Conservation (phyloP, 2,113 vertebrate species). For the Eclectus roratus region DNA sequence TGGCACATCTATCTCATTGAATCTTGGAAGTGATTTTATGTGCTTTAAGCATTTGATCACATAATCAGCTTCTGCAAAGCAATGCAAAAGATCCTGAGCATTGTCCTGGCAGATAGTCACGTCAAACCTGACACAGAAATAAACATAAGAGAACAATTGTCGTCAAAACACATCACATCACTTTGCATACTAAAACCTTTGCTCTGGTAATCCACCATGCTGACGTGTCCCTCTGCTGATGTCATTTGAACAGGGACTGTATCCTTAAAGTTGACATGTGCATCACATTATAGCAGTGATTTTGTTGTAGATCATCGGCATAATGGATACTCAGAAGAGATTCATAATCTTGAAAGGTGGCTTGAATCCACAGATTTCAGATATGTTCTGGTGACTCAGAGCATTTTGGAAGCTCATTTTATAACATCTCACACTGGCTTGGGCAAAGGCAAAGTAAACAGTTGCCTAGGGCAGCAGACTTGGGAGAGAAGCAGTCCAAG, state of each 20-base stretch:
- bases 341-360: constrained; percentile 54
- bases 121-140: constrained; percentile 40
- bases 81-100: neutral
- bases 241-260: constrained; percentile 10
- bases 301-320: constrained; percentile 28
- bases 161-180: constrained; percentile 59
- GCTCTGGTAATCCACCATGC: constrained; percentile 63
- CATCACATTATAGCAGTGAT: constrained; percentile 37
- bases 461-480: neutral
- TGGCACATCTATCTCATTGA: constrained; percentile 26
- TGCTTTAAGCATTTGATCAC: constrained; percentile 20
- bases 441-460: constrained; percentile 44
- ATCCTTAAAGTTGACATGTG: constrained; percentile 21
- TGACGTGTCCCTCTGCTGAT: constrained; percentile 41
- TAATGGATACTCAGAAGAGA: constrained; percentile 49
- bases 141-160: constrained; percentile 50
- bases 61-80: constrained; percentile 39
- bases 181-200: constrained; percentile 46
- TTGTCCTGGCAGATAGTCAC: constrained; percentile 23
- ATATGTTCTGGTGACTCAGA: constrained; percentile 51
- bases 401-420: constrained; percentile 48
- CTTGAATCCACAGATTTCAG: constrained; percentile 33
- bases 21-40: constrained; percentile 10
- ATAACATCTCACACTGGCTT: constrained; percentile 15
- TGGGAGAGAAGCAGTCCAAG: neutral